Percentiles rank a stretch among this genome's conserved stretches.
Conservation (phyloP, 2,888 invertebrate genomes). For the Sinohyriopsis cumingii region DNA sequence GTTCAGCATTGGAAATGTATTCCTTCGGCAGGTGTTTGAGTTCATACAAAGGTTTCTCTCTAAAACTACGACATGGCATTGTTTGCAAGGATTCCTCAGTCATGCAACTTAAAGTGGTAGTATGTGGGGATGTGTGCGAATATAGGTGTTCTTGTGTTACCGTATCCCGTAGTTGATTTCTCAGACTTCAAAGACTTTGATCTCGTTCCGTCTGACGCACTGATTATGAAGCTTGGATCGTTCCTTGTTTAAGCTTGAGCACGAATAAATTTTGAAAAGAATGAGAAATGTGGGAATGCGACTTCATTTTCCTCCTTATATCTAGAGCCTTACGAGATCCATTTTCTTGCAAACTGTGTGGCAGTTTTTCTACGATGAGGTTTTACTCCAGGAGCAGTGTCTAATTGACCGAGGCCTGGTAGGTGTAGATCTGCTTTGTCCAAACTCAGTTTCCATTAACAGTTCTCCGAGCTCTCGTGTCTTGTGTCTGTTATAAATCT, state of each 20-base stretch:
- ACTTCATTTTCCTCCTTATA: slow-evolving; percentile 10
- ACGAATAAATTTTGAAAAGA: neutral
- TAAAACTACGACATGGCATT: slow-evolving; percentile 3
- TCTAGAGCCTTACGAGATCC: slow-evolving; percentile 7
- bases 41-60: neutral
- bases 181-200: too few species aligned
- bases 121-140: too few species aligned
- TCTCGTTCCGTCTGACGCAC: neutral
- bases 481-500: slow-evolving; percentile 1
- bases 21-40: neutral
- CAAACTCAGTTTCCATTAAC: slow-evolving; percentile 8
- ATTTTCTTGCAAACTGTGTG: slow-evolving; percentile 17
- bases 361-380: slow-evolving; percentile 17
- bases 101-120: too few species aligned
- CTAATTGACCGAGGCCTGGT: slow-evolving; percentile 9
- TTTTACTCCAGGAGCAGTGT: slow-evolving; percentile 13
- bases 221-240: neutral
- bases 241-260: too few species aligned
- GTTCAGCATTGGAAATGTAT: too few species aligned
- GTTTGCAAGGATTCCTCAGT: too few species aligned
- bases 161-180: too few species aligned
- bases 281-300: slow-evolving; percentile 14
- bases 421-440: slow-evolving; percentile 4
- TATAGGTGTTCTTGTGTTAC: too few species aligned
- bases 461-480: slow-evolving; percentile 8